Conservation (phyloP, 2,888 invertebrate genomes). For the Ophraella communa region DNA sequence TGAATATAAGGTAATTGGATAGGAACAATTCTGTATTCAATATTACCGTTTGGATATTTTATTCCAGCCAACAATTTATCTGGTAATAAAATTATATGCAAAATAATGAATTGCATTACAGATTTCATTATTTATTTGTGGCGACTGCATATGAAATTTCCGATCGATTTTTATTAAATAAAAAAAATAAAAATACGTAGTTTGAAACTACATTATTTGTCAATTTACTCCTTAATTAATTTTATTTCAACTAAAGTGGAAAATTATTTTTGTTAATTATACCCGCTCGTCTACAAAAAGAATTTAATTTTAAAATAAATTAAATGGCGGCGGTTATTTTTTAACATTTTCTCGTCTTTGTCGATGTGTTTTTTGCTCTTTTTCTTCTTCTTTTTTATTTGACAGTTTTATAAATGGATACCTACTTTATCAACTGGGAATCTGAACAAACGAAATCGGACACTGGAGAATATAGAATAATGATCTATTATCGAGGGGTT, state of each 20-base stretch:
- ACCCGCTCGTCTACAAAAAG: no score
- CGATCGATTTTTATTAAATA: background rate
- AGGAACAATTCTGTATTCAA: background rate
- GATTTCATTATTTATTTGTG: background rate
- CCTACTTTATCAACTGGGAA: constrained; percentile 32
- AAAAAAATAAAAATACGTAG: background rate
- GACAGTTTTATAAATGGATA: constrained; percentile 34
- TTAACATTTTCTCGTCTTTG: background rate
- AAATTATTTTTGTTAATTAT: no score
- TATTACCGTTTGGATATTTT: background rate
- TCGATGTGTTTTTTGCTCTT: background rate
- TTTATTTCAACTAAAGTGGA: no score
- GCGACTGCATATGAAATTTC: background rate
- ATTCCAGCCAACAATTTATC: background rate
- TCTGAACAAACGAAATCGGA: constrained; percentile 33
- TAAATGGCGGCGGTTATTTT: background rate
- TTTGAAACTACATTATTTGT: no score
- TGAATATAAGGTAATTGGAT: no score
- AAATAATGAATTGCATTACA: background rate
- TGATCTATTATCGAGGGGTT: constrained; percentile 32
- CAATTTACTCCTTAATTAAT: no score
- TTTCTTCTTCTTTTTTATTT: constrained; percentile 21
- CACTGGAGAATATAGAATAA: constrained; percentile 31
- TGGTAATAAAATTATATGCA: background rate
- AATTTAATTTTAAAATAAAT: background rate